Evolutionary conservation across 2,888 invertebrate species (phyloP), one percentile per base, ranked within the genome.

Genomic region (Pollenia labialis): DNA sequence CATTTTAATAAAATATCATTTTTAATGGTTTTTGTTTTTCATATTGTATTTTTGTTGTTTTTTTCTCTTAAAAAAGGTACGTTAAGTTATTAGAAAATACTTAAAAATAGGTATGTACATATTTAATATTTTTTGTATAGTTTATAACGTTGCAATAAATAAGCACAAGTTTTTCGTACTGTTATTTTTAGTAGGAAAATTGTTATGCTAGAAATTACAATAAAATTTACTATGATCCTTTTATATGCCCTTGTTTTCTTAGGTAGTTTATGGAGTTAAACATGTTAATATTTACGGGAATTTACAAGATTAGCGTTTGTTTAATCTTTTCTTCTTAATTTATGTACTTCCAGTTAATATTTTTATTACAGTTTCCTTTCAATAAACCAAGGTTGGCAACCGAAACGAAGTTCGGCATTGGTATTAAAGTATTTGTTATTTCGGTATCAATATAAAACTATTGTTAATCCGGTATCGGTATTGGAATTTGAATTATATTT

Each of bases 171-270:
- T 50, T 32, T 12, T 4, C 9, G 16, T 32, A 32, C 9, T 42
- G n/a, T 64, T 48, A n/a, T 32, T n/a, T 76, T 76, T 42, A 64
- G 72, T 60, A 32, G 6, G 32, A 32, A 32, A 32, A 32, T 6
- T 32, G 32, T 32, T 6, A 32, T 32, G 6, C 32, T 32, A 23
- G 23, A 23, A 23, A 69, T 56, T 54, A 80, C 80, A 60, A 79
- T 4, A 58, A 46, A 40, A 75, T 69, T 69, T 79, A 62, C 50
- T 14, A 62, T 60, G 50, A 42, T 42, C 18, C 18, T 71, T 66
- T 14, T 52, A 46, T 74, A 69, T 72, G 76, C 76, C 81, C 85
- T 85, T 85, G 85, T 72, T 85, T 46, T 12, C 66, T 32, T 40
- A 71, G 44, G 60, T 71, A 60, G 12, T 46, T 42, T 32, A n/a